A percentile compares a stretch with the other conserved stretches of the same genome.
phyloP scores from a whole-genome alignment of 92 coral and sea anemone genomes.

The Blastomussa wellsi region DNA sequence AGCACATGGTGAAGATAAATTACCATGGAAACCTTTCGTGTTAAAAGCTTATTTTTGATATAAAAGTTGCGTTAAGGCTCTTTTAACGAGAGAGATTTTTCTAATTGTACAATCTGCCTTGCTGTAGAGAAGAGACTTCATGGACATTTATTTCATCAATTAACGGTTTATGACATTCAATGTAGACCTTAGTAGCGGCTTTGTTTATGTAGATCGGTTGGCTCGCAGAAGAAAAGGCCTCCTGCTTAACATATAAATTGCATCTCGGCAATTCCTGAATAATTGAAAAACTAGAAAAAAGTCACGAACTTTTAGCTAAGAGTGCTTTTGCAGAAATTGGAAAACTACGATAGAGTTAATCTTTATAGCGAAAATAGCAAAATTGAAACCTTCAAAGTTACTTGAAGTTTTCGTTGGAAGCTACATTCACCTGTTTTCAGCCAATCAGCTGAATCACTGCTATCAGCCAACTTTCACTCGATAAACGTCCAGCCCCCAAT shows the following conservation, averaged over 20 bases:
- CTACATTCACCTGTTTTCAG: constrained; percentile 19
- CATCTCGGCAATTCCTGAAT: constrained; percentile 34
- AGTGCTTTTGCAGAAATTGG: neutral
- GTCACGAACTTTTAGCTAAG: constrained; percentile 19
- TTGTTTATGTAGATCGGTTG: constrained; percentile 51
- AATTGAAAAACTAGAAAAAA: constrained; percentile 30
- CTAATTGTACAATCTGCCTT: neutral
- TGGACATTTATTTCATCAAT: constrained; percentile 23
- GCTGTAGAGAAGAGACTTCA: neutral
- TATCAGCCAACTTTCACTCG: constrained; percentile 14
- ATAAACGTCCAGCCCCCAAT: no score
- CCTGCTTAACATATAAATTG: constrained; percentile 53
- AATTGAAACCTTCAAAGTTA: neutral
- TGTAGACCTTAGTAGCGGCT: constrained; percentile 33
- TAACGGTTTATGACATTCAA: constrained; percentile 28
- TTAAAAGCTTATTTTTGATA: neutral
- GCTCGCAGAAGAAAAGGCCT: constrained; percentile 37
- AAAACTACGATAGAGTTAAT: neutral
- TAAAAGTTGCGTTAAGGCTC: neutral
- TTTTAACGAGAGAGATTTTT: neutral
- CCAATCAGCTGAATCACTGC: constrained; percentile 17
- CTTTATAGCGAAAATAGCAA: neutral
- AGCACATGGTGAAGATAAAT: constrained; percentile 11
- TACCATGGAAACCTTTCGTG: neutral
- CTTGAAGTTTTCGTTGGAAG: neutral